Conservation (phyloP, 2,113 vertebrate genomes). For the Syrmaticus mikado region DNA sequence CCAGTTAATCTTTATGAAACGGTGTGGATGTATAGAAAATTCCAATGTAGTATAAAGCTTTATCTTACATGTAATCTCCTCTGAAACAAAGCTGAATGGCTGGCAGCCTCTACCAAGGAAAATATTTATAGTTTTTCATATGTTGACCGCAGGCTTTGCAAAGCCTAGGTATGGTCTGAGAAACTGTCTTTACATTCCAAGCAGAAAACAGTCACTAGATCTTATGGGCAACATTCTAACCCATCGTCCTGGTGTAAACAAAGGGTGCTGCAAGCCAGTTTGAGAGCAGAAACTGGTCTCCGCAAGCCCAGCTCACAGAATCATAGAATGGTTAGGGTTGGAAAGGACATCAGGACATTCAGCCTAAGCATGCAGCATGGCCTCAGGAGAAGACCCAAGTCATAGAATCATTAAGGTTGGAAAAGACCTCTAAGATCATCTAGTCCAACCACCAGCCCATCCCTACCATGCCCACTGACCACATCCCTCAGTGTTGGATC, state of each 20-base stretch:
- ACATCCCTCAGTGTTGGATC: too few relatives aligned
- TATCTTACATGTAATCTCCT: background rate
- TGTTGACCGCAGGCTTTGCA: background rate
- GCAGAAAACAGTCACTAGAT: background rate
- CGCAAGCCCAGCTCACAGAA: background rate
- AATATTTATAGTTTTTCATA: background rate
- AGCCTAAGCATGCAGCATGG: background rate
- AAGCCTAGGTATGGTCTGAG: background rate
- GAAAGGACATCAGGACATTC: background rate
- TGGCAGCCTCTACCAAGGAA: background rate
- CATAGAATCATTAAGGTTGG: too few relatives aligned
- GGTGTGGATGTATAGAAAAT: background rate
- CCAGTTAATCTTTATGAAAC: background rate
- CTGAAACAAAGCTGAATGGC: slow-evolving; percentile 35
- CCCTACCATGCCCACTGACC: too few relatives aligned
- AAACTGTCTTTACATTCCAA: background rate
- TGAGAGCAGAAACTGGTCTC: background rate
- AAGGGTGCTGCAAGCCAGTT: background rate
- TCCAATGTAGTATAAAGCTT: background rate
- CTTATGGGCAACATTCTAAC: background rate
- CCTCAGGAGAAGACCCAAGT: background rate
- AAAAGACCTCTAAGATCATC: too few relatives aligned
- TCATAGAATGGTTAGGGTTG: background rate
- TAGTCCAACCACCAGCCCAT: too few relatives aligned
- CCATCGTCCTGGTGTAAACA: background rate